Base-by-base conservation (phyloP, 2,113 vertebrate genomes). In the Pseudonaja textilis region DNA sequence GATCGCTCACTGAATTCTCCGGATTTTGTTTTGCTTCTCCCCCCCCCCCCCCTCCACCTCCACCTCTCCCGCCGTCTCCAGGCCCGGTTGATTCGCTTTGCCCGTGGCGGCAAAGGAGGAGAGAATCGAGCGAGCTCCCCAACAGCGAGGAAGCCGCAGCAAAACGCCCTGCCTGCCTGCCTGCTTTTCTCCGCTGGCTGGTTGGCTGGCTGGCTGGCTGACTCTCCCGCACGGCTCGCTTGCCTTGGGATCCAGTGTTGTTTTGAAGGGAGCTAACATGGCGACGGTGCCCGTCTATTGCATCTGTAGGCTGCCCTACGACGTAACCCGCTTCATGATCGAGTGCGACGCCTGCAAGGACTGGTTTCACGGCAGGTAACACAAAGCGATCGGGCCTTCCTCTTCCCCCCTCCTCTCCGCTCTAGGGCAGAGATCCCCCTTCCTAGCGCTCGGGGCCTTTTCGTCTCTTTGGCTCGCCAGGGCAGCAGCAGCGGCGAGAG, bases 271-370 rank as follows among this genome's bases (percentile, higher is more conserved):
- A 98, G 96, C 97, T 97, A 98, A 99, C 98, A 99, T 99, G 99
- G 99, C 99, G 99, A 99, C 99, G 97, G 99, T 98, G 98, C 98
- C 99, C 97, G 98, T 99, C 95, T 99, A 99, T 98, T 99, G 99
- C 98, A 98, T 99, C 98, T 99, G 99, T 98, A 98, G 99, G 98
- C 98, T 99, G 97, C 99, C 99, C 97, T 99, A 99, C 99, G 98
- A 99, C 98, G 99, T 99, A 97, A 99, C 98, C 98, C 98, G 99
- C 98, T 99, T 99, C 97, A 99, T 99, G 99, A 99, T 99, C 98
- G 99, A 99, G 97, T 99, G 99, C 98, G 99, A 99, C 95, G 98
- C 98, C 95, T 99, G 99, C 97, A 98, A 99, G 97, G 99, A 99
- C 98, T 99, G 99, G 99, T 99, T 99, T 97, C 99, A 99, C 98